Evolutionary conservation across 2,888 invertebrate genomes (phyloP).

Genomic region (Torymus tubicola): DNA sequence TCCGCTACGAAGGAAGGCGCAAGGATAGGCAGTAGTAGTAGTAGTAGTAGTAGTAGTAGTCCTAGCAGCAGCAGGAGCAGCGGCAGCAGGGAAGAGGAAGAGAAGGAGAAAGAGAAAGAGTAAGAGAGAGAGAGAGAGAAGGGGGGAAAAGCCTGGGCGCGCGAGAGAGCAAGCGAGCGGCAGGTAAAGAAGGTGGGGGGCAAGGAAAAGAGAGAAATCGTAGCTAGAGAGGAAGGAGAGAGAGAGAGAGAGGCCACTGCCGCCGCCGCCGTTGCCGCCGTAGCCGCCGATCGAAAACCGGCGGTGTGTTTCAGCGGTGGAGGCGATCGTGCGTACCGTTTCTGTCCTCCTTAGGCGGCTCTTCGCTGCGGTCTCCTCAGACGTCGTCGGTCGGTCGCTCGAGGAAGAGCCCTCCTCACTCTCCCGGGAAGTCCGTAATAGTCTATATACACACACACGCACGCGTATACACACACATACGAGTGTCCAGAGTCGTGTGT

Average conservation of each 20-base stretch:
- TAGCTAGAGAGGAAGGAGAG: slow-evolving; percentile 56
- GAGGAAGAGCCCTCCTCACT: slow-evolving; percentile 70
- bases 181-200: slow-evolving; percentile 43
- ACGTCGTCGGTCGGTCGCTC: slow-evolving; percentile 73
- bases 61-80: background rate
- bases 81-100: slow-evolving; percentile 10
- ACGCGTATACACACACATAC: too few species aligned
- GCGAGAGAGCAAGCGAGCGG: slow-evolving; percentile 52
- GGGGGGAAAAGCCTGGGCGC: slow-evolving; percentile 33
- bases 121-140: slow-evolving; percentile 53
- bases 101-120: slow-evolving; percentile 45
- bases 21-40: slow-evolving; percentile 37
- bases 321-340: slow-evolving; percentile 75
- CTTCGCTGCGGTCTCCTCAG: slow-evolving; percentile 70
- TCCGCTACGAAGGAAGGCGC: slow-evolving; percentile 38
- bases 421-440: background rate
- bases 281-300: slow-evolving; percentile 67
- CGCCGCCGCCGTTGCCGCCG: slow-evolving; percentile 39
- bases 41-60: slow-evolving; percentile 9
- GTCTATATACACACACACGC: too few species aligned
- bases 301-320: slow-evolving; percentile 73
- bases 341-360: slow-evolving; percentile 75
- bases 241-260: slow-evolving; percentile 31
- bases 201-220: slow-evolving; percentile 61
- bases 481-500: slow-evolving; percentile 21